Evolutionary conservation across 2,113 vertebrate genomes (phyloP), one percentile per base, ranked within the genome.

Genomic region (Brienomyrus brachyistius): DNA sequence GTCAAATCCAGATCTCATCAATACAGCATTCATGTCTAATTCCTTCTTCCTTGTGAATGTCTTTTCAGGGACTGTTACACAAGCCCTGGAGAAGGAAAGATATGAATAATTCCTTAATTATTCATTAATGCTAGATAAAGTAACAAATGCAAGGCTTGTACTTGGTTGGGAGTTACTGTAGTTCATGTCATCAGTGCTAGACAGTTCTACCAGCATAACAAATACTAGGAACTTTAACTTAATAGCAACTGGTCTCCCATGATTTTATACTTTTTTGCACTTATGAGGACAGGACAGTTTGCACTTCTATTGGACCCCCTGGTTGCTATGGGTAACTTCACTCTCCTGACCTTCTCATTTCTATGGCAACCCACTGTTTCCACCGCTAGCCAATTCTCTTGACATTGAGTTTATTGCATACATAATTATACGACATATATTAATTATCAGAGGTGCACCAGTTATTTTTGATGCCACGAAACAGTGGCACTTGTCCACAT

Each of bases 301-400:
- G n/a, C 27, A 51, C 74, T 80, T 80, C 84, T 92, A 92, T 94
- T 94, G 91, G 90, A 94, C 90, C 90, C 83, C 88, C 70, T 90
- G 92, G 94, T 95, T 95, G 94, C 94, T 90, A 94, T 50, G 94
- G 91, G 92, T 94, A 93, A 93, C 91, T 10, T 27, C 83, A 54
- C 56, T 86, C 88, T 91, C 92, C 92, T 90, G 91, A 92, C 87
- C 91, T 93, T 93, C 90, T 89, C 90, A 94, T 94, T 94, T 94
- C 93, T 94, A 94, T 93, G 91, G 93, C 93, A 94, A 94, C 93
- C 93, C 90, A 92, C 82, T 86, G 93, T 94, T 93, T 88, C 92
- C 91, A 91, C 90, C 50, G 27, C 91, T 59, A 54, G 90, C 40
- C 88, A 88, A 90, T 91, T 85, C 90, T 91, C 88, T 27, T 91